Base-by-base conservation (phyloP, 2,888 invertebrate genomes). In the Helicoverpa assulta region DNA sequence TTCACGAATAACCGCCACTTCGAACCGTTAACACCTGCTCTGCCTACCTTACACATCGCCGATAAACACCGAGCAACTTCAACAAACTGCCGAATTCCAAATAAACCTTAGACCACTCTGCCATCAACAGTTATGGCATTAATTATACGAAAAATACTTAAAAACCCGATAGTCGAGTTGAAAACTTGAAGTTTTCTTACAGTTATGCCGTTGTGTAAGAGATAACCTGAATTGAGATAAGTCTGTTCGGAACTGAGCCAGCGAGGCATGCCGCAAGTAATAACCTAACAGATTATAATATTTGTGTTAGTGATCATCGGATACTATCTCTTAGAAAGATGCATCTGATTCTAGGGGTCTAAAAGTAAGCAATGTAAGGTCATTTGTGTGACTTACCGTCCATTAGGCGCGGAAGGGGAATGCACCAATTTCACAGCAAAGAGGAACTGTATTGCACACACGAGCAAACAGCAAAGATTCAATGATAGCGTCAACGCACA, bases 391-490 rank as follows among this genome's bases (percentile, higher is more conserved):
- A 93, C 95, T 94, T 88, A 95, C 96, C 96, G 97, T 89, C 97
- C 97, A 85, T 97, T 97, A 85, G 98, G 98, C 69, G 98, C 98
- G 88, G 98, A 97, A 58, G 98, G 97, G 63, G 98, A 97, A 90
- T 98, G 98, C 88, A 98, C 97, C 92, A 99, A 96, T 96, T 99
- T 99, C 82, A 99, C 98, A 58, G 99, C 98, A 91, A 99, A 99
- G 89, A 99, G 97, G 96, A 98, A 99, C 96, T 99, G 99, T 89
- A 99, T 98, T 85, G 98, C 98, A 96, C 99, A 99, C 87, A 99
- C 98, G 85, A 99, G 97, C 73, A 99, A 96, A 91, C 99, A 99
- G 96, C 98, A 98, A 76, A 99, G 96, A 95, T 99, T 98, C 82
- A 99, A 95, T 40, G 98, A 98, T 63, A 99, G 96, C 76, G 99